Base-by-base conservation (phyloP, 2,888 invertebrate species). In the Notocelia uddmanniana region DNA sequence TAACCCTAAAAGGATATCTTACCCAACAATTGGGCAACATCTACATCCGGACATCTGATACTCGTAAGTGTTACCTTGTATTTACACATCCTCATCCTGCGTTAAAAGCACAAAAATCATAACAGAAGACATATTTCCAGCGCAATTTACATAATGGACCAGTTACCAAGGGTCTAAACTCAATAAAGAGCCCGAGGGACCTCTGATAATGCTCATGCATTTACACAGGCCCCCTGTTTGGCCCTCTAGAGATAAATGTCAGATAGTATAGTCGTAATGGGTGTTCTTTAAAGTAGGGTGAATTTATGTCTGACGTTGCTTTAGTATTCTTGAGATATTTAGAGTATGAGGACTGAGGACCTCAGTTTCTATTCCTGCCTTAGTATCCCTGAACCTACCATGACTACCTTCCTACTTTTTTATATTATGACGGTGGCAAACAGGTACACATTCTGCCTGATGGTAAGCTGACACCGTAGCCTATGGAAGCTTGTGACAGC, bases 111-210 rank as follows among this genome's bases (percentile, higher is more conserved):
- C 31, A 45, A 66, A 59, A 66, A 71, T 66, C 64, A 66, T 70
- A 66, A 59, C 52, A 52, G 45, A 54, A 66, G 59, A 59, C 64
- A 58, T 57, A 69, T 70, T 66, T 54, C 66, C 64, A n/a, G 6
- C 41, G n/a, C 58, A 59, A 71, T 71, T 71, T 66, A 52, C 70
- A 66, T 71, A 66, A 71, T 71, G 70, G 66, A 10, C 66, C 18
- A 66, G 66, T 58, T 64, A 41, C 58, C 58, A 64, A 64, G 66
- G 66, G 37, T 45, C 59, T 58, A 45, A 70, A 70, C 70, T 70
- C 70, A 66, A 66, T 71, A 71, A 66, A 59, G 70, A 54, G 9
- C 59, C 54, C 48, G 52, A 54, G 66, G 70, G 70, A 64, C 66
- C 31, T 5, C 41, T 55, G 66, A 66, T 71, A 66, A 71, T 71